Evolutionary conservation across 1,140 invertebrate genomes (phyloP).

Genomic region (Apis laboriosa): DNA sequence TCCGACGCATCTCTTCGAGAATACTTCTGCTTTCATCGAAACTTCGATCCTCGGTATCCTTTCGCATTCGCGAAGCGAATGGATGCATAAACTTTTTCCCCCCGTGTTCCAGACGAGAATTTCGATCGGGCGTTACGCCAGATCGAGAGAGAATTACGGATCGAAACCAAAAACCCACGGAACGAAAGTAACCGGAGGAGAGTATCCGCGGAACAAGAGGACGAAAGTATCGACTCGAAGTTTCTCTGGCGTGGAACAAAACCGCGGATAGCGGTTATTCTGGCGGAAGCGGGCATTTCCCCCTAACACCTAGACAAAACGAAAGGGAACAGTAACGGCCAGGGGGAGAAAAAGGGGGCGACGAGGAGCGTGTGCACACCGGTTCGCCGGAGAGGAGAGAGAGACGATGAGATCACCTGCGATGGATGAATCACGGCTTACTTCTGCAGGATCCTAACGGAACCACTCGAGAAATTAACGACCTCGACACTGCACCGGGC

Average conservation of each 20-base stretch:
- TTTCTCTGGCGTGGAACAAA: not conserved
- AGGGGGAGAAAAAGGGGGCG: not conserved
- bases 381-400: slow-evolving; percentile 1
- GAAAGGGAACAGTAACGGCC: not conserved
- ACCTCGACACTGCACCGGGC: slow-evolving; percentile 3
- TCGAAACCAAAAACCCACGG: not conserved
- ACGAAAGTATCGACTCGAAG: not conserved
- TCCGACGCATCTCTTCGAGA: too few relatives aligned
- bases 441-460: slow-evolving; percentile 39
- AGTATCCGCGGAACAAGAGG: not conserved
- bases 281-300: slow-evolving; percentile 15
- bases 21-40: too few relatives aligned
- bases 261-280: slow-evolving; percentile 1
- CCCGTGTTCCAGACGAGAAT: not conserved
- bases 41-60: too few relatives aligned
- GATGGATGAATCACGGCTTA: slow-evolving; percentile 37
- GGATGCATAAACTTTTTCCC: too few relatives aligned
- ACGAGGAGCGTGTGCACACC: too few relatives aligned
- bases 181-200: slow-evolving; percentile 1
- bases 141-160: not conserved
- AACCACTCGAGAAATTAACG: slow-evolving; percentile 51
- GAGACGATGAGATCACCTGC: slow-evolving; percentile 44
- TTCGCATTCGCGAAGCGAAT: too few relatives aligned
- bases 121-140: not conserved
- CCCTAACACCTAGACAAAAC: slow-evolving; percentile 5